These are phyloP conservation scores for Etia nguti DNA, from an alignment of 2,113 vertebrate species.

Conservation along the genomic window DNA sequence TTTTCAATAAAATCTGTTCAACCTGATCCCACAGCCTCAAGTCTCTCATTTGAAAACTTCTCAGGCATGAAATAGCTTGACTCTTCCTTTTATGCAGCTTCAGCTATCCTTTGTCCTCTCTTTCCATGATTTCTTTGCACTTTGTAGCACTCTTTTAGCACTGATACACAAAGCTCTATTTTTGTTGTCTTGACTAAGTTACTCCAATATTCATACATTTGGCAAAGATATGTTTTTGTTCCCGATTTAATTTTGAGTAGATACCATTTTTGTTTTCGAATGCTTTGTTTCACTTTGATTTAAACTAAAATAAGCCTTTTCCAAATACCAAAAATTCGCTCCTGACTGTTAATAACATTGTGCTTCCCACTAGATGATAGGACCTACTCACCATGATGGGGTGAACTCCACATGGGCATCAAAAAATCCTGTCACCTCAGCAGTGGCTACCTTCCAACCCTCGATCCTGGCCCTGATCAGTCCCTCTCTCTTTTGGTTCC, in stretches of 20 bases:
- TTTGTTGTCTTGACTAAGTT: neutral
- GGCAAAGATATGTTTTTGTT: neutral
- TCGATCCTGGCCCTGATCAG: constrained; percentile 93
- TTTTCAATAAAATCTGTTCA: neutral
- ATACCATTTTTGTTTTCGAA: neutral
- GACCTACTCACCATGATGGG: constrained; percentile 82
- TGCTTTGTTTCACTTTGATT: neutral
- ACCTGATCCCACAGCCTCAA: neutral
- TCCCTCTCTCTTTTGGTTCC: constrained; percentile 92
- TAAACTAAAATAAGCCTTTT: neutral
- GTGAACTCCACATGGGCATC: constrained; percentile 98
- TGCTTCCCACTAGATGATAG: neutral
- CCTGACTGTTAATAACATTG: neutral
- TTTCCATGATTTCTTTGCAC: neutral
- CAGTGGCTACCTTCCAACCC: constrained; percentile 92
- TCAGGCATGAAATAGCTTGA: constrained; percentile 29
- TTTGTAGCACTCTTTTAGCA: neutral
- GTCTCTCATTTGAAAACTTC: neutral
- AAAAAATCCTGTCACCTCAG: constrained; percentile 91
- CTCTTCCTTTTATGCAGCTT: neutral
- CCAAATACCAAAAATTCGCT: neutral
- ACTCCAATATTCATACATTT: neutral
- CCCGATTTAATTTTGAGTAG: neutral
- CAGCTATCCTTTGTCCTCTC: neutral
- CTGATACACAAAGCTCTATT: neutral